Conservation (phyloP, 2,113 vertebrate genomes). For the Spea multiplicata region DNA sequence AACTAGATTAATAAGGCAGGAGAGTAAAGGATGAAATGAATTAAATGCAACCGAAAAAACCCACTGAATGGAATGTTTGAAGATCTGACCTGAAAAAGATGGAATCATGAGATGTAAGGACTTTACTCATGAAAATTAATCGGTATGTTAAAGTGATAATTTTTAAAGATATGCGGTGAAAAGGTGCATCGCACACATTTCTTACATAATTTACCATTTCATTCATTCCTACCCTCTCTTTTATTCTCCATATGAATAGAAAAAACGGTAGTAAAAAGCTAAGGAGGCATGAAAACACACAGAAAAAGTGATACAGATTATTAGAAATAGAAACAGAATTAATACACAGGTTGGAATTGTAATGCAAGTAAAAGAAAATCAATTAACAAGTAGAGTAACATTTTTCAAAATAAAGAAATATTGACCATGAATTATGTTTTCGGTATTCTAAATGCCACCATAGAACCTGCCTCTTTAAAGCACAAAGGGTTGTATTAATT, state of each 20-base stretch:
- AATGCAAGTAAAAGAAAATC: not conserved
- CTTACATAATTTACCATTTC: slow-evolving; percentile 50
- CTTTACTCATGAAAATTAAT: slow-evolving; percentile 58
- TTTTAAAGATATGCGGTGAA: slow-evolving; percentile 59
- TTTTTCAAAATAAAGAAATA: not conserved
- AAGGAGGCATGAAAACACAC: slow-evolving; percentile 19
- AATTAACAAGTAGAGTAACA: too few species aligned
- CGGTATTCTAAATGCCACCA: too few species aligned
- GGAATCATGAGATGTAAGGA: slow-evolving; percentile 56
- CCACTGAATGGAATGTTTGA: slow-evolving; percentile 56
- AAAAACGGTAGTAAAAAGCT: slow-evolving; percentile 39
- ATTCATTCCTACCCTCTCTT: slow-evolving; percentile 51
- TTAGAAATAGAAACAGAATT: not conserved
- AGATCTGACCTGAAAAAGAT: slow-evolving; percentile 57
- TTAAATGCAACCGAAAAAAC: slow-evolving; percentile 59
- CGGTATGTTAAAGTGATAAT: slow-evolving; percentile 52
- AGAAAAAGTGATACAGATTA: slow-evolving; percentile 15
- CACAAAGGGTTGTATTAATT: too few species aligned
- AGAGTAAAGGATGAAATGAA: slow-evolving; percentile 58
- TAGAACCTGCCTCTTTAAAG: too few species aligned
- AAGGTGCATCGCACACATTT: slow-evolving; percentile 50
- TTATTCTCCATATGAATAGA: slow-evolving; percentile 31
- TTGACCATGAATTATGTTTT: not conserved
- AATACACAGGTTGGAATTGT: not conserved
- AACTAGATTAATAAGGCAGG: slow-evolving; percentile 60